Evolutionary conservation across 2,888 invertebrate genomes (phyloP), one percentile per base, ranked within the genome.

Genomic region (Polia nebulosa): DNA sequence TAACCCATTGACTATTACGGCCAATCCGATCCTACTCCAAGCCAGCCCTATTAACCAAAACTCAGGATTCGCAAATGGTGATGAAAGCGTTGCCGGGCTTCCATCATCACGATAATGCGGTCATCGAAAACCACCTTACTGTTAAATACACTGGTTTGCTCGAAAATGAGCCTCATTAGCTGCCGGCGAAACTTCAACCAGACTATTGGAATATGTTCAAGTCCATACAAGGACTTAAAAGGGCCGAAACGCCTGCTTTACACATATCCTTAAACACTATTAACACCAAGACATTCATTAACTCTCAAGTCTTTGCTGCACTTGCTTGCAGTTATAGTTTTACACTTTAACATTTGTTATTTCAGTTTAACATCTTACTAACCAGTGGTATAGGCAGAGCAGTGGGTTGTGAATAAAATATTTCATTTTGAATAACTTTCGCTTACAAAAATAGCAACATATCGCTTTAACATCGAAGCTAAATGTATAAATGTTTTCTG

Each of bases 371-470:
- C 25, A 51, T 17, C 57, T 39, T 32, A 17, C 57, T 52, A n/a
- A 47, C 53, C 39, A 64, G 61, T 77, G 73, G 78, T 59, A 39
- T 44, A 65, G 13, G 45, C 51, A 64, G n/a, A n/a, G 22, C 27
- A 17, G n/a, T n/a, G 49, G 56, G 41, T 67, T 64, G 44, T 45
- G 13, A 8, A 58, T 68, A 64, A 60, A 66, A 76, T 63, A 72
- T 77, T 41, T 32, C 1, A 45, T 45, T 58, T 61, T 27, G n/a
- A 53, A 61, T 44, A 61, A 64, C 22, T 69, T 70, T 51, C 0
- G 27, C 2, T 62, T 72, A 76, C n/a, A 76, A 62, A 76, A 76
- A 76, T 76, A 76, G 77, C 72, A 76, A 76, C 47, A 15, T 44
- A 76, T 59, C 5, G 47, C 60, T 59, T 63, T 56, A 39, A 65